These are phyloP conservation scores for Drosophila macrospina DNA, from an alignment of 2,888 invertebrate genomes.

Conservation along the genomic window DNA sequence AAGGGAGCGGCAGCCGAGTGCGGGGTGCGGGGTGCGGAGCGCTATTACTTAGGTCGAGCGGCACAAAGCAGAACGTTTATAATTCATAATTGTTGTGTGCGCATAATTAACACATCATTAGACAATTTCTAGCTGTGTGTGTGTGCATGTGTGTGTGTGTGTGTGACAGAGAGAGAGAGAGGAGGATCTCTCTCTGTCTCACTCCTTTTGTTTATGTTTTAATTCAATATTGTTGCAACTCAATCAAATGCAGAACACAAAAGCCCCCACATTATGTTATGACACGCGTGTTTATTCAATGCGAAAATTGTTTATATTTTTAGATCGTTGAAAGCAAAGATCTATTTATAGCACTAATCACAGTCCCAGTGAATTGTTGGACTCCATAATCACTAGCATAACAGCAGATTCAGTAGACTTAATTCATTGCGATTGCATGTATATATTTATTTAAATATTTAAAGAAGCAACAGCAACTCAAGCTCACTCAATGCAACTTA, in stretches of 20 bases:
- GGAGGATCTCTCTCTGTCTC: too few species aligned
- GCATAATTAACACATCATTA: slow-evolving; percentile 70
- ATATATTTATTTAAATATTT: too few species aligned
- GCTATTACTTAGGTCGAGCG: slow-evolving; percentile 1
- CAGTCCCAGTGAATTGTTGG: background rate
- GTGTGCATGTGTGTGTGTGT: background rate
- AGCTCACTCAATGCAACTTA: too few species aligned
- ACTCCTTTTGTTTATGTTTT: slow-evolving; percentile 9
- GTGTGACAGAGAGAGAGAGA: background rate
- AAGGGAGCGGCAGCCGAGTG: background rate
- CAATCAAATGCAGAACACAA: slow-evolving; percentile 17
- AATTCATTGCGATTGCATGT: too few species aligned
- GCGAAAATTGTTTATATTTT: background rate
- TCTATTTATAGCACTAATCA: background rate
- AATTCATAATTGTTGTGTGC: slow-evolving; percentile 55
- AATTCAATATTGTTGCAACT: slow-evolving; percentile 21
- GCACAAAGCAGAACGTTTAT: slow-evolving; percentile 33
- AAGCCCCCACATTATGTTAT: background rate
- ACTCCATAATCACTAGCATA: too few species aligned
- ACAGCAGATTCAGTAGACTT: too few species aligned
- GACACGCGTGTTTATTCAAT: background rate
- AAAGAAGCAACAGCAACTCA: too few species aligned
- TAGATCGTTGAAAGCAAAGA: background rate
- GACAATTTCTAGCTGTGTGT: slow-evolving; percentile 3
- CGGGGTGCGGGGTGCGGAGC: too few species aligned